Percentiles rank a stretch among this genome's conserved stretches.
phyloP scores from a whole-genome alignment of 2,888 invertebrate genomes.

The Malthinus seriepunctatus region DNA sequence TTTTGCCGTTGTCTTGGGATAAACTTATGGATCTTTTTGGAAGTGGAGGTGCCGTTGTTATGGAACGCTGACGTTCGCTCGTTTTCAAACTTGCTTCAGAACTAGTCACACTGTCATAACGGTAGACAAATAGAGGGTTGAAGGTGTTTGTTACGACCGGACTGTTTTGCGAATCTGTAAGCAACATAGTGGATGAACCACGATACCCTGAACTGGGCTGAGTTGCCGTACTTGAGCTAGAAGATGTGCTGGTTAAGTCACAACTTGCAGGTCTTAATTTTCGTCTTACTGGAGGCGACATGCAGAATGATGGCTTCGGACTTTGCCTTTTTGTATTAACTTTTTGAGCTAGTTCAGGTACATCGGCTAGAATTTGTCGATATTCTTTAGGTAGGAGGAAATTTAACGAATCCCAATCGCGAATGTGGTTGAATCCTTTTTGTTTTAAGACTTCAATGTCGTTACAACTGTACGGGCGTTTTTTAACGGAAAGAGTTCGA shows the following conservation, averaged over 20 bases:
- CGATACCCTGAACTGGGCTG: conserved; percentile 86
- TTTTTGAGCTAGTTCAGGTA: conserved; percentile 75
- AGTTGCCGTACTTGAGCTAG: conserved; percentile 72
- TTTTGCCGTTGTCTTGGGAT: conserved; percentile 56
- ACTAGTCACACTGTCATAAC: conserved; percentile 76
- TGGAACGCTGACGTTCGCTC: conserved; percentile 58
- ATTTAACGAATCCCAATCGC: conserved; percentile 92
- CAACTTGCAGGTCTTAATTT: conserved; percentile 60
- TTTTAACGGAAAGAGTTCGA: conserved; percentile 52
- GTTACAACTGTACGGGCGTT: conserved; percentile 76
- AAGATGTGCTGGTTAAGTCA: conserved; percentile 64
- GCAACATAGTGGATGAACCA: conserved; percentile 81
- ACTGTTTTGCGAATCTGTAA: conserved; percentile 76
- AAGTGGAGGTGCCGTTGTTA: conserved; percentile 57
- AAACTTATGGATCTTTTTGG: conserved; percentile 72
- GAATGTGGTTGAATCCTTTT: conserved; percentile 81
- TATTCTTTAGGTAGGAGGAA: conserved; percentile 86
- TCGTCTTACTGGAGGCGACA: conserved; percentile 56
- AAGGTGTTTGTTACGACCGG: conserved; percentile 63
- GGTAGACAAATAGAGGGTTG: conserved; percentile 79
- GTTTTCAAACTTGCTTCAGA: conserved; percentile 71
- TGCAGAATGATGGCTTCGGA: conserved; percentile 60
- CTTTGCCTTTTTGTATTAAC: conserved; percentile 59
- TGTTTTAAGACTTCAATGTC: conserved; percentile 81
- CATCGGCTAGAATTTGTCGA: conserved; percentile 74